Percentiles rank a stretch among this genome's conserved stretches.
phyloP scores from a whole-genome alignment of 2,797 vertebrate genomes.

The Myripristis jacobus region DNA sequence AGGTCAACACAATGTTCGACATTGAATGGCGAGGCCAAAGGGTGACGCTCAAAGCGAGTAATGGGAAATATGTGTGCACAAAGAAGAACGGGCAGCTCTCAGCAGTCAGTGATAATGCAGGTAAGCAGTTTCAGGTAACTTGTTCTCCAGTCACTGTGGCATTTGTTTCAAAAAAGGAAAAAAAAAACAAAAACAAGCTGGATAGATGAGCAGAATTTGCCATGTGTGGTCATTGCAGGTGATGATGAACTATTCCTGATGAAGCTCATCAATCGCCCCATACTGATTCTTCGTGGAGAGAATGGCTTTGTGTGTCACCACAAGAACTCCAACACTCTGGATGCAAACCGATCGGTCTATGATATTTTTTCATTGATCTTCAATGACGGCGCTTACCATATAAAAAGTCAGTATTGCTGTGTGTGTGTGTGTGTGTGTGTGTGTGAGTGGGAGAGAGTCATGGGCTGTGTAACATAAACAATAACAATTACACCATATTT shows the following conservation, averaged over 20 bases:
- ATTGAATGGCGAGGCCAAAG: slow-evolving; percentile 92
- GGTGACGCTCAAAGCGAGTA: slow-evolving; percentile 92
- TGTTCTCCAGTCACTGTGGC: background rate
- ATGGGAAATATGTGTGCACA: slow-evolving; percentile 94
- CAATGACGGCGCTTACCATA: slow-evolving; percentile 92
- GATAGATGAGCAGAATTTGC: slow-evolving; percentile 6
- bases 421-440: background rate
- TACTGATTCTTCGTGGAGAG: slow-evolving; percentile 92
- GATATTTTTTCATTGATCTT: slow-evolving; percentile 95
- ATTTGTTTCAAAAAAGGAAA: slow-evolving; percentile 1
- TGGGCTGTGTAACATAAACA: no score
- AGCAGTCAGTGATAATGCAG: slow-evolving; percentile 89
- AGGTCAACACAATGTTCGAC: slow-evolving; percentile 93
- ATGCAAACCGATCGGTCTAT: slow-evolving; percentile 92
- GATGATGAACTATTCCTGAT: slow-evolving; percentile 92
- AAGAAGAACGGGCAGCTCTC: slow-evolving; percentile 97
- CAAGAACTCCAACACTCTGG: slow-evolving; percentile 92
- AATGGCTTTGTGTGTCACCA: slow-evolving; percentile 96
- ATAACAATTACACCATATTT: no score
- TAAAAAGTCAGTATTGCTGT: slow-evolving; percentile 86
- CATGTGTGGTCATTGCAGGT: slow-evolving; percentile 74
- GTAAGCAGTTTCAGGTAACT: slow-evolving; percentile 77
- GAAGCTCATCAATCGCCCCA: slow-evolving; percentile 96
- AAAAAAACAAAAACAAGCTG: background rate
- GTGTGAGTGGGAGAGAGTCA: no score